phyloP scores from a whole-genome alignment of 2,888 invertebrate species.

The Coelogynopora nodosa region DNA sequence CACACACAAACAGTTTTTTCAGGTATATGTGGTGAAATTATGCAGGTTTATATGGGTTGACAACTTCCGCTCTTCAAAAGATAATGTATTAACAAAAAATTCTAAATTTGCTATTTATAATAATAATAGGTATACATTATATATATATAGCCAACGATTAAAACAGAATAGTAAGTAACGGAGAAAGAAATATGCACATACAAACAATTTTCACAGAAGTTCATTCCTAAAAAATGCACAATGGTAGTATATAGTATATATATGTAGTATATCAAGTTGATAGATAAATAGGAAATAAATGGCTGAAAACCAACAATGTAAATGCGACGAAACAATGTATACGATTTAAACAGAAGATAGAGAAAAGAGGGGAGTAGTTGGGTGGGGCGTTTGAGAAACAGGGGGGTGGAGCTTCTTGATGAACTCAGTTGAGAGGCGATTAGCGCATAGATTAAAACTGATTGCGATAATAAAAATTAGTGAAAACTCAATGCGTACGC shows the following conservation, averaged over 20 bases:
- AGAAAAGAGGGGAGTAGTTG: not conserved
- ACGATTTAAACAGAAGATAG: not conserved
- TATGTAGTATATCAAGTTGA: not conserved
- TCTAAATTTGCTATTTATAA: too few relatives aligned
- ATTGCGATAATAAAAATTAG: too few relatives aligned
- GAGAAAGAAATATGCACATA: not conserved
- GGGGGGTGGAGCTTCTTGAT: not conserved
- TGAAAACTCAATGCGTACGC: too few relatives aligned
- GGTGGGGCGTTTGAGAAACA: not conserved
- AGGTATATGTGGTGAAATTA: too few relatives aligned
- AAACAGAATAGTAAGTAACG: not conserved
- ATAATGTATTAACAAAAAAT: too few relatives aligned
- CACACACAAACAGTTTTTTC: too few relatives aligned
- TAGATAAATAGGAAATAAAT: not conserved
- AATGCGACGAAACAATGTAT: not conserved
- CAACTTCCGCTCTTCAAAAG: too few relatives aligned
- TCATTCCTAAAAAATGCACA: slow-evolving; percentile 23
- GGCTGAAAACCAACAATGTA: not conserved
- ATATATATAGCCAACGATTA: too few relatives aligned
- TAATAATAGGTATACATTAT: not conserved
- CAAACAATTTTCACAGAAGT: slow-evolving; percentile 10
- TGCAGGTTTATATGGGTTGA: too few relatives aligned
- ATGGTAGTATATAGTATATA: too few relatives aligned
- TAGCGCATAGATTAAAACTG: too few relatives aligned
- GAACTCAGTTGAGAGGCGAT: not conserved